These are phyloP conservation scores for Diarsia mendica DNA, from an alignment of 2,888 invertebrate species.

Conservation along the genomic window DNA sequence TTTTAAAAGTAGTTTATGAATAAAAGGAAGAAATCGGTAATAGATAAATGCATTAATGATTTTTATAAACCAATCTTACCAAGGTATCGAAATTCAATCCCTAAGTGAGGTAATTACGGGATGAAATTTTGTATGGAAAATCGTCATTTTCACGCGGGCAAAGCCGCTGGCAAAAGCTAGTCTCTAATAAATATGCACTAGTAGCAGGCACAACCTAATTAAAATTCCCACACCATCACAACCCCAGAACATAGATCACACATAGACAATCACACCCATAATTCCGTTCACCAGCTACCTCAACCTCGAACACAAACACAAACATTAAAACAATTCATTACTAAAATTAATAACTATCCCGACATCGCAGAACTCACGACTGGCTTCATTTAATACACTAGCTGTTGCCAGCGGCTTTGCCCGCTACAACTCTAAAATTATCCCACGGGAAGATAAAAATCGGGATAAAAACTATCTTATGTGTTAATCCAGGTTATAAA, in stretches of 20 bases:
- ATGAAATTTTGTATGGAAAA: too few species aligned
- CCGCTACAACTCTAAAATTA: too few species aligned
- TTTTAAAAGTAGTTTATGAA: too few species aligned
- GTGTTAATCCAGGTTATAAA: too few species aligned
- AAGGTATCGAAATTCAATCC: too few species aligned
- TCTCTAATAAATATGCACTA: background rate
- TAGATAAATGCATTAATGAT: background rate
- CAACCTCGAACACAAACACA: conserved; percentile 20
- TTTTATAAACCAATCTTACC: background rate
- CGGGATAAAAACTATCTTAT: too few species aligned
- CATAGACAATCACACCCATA: background rate
- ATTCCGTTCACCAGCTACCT: conserved; percentile 1
- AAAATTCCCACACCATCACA: background rate
- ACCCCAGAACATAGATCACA: background rate
- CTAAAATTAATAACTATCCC: conserved; percentile 58
- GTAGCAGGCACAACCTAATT: background rate
- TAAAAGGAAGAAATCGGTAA: background rate
- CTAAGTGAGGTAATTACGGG: too few species aligned
- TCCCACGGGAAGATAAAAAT: too few species aligned
- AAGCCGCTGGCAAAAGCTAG: too few species aligned
- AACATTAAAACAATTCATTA: conserved; percentile 57
- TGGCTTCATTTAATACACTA: conserved; percentile 63
- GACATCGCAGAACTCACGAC: conserved; percentile 45
- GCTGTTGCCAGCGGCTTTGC: too few species aligned
- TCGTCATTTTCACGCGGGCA: too few species aligned